Conservation (phyloP, 2,888 invertebrate species). For the Stomorhina lunata region DNA sequence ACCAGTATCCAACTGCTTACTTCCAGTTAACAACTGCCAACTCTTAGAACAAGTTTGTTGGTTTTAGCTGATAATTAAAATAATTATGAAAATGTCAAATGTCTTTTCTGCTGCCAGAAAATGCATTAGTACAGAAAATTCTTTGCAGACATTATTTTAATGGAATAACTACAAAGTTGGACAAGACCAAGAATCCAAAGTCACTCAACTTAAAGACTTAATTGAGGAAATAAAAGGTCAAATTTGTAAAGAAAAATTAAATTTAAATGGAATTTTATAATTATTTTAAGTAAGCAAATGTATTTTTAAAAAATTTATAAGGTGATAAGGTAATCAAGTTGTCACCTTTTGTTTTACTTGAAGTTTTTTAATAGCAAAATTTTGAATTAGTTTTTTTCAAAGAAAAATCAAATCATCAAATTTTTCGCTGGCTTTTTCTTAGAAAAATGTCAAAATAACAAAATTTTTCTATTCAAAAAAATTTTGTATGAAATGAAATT, state of each 20-base stretch:
- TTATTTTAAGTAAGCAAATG: not conserved
- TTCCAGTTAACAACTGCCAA: not conserved
- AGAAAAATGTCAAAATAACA: too few relatives aligned
- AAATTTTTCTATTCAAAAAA: too few relatives aligned
- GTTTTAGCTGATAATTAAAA: conserved; percentile 22
- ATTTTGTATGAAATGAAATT: too few relatives aligned
- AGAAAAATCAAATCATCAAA: too few relatives aligned
- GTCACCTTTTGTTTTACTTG: too few relatives aligned
- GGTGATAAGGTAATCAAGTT: too few relatives aligned
- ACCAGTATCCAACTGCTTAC: not conserved
- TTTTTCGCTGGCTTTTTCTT: too few relatives aligned
- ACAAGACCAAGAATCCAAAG: not conserved
- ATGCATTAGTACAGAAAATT: not conserved
- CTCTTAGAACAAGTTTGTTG: too few relatives aligned
- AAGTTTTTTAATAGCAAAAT: too few relatives aligned
- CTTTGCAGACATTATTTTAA: too few relatives aligned
- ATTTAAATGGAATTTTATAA: not conserved
- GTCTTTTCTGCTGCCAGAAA: not conserved
- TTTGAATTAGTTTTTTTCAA: too few relatives aligned
- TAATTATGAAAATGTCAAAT: conserved; percentile 35
- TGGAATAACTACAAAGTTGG: not conserved
- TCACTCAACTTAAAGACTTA: not conserved
- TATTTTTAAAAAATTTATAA: not conserved
- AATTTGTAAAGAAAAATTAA: not conserved
- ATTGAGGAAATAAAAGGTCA: not conserved